Evolutionary conservation across 92 coral and sea anemone species (phyloP), one percentile per base, ranked within the genome.

Genomic region (Palythoa grandiflora): DNA sequence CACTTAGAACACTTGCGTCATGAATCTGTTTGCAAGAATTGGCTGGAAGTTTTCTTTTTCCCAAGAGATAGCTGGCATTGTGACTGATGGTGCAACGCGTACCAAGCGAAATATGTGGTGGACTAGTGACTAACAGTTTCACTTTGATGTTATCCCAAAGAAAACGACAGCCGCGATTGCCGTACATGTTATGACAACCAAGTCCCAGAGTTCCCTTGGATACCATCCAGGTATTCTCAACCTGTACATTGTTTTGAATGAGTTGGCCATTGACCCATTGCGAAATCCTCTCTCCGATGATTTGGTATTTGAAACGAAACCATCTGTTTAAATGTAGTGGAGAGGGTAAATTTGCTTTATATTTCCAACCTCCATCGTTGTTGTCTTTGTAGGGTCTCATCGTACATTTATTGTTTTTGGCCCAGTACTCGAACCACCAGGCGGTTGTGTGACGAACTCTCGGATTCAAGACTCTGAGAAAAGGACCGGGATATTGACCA

Each of bases 21-120:
- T 88, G 93, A 19, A 96, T 92, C 83, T 94, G 93, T 86, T 92
- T 96, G 74, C 98, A 94, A 54, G 98, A 94, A 44, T 88, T 79
- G 72, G 96, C 98, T 28, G 98, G 96, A 72, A 73, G 80, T 50
- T 53, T 52, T 5, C 44, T 76, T 54, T 13, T 54, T 21, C 80
- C 80, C 80, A 76, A 76, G 80, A 76, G 66, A 52, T 76, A 28
- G 60, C 13, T 35, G n/a, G 73, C 53, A 50, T 38, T 68, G 50
- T 85, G 92, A 14, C 83, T 68, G 21, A 95, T 77, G 38, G 68
- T 83, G 76, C 95, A 94, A 9, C 76, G 73, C 36, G 80, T 88
- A 12, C 95, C 95, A 47, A 89, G 83, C 21, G 83, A 73, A 36
- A 90, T 87, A 7, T 84, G 85, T n/a, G 98, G 98, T 2, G 71